A percentile compares a stretch with the other conserved stretches of the same genome.
Conservation (phyloP, 1,140 invertebrate species). For the Sycophaga agraensis region DNA sequence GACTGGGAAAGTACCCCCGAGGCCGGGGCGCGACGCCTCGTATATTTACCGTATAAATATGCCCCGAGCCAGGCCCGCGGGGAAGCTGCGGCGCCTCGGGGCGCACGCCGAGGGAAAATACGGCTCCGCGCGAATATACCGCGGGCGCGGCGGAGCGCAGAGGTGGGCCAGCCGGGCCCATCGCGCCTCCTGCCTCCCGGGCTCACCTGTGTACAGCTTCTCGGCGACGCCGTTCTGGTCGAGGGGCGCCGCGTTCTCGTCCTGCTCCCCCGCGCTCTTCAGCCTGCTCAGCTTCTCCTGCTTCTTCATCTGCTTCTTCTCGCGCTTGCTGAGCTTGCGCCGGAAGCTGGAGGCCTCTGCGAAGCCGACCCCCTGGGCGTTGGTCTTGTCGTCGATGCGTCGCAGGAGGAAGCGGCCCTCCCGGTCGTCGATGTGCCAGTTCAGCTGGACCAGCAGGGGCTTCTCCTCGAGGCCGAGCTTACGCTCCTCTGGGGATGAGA, state of each 20-base stretch:
- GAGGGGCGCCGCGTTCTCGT: slow-evolving; percentile 69
- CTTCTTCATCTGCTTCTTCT: slow-evolving; percentile 98
- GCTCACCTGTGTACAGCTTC: slow-evolving; percentile 83
- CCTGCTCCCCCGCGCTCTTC: slow-evolving; percentile 65
- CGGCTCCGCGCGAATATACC: too few species aligned
- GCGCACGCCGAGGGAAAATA: background rate
- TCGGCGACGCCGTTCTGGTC: slow-evolving; percentile 88
- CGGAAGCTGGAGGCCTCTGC: slow-evolving; percentile 71
- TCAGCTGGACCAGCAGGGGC: slow-evolving; percentile 95
- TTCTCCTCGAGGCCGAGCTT: slow-evolving; percentile 87
- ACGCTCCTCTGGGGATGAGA: slow-evolving; percentile 77
- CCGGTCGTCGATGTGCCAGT: slow-evolving; percentile 97
- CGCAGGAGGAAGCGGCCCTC: slow-evolving; percentile 95
- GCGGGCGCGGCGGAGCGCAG: too few species aligned
- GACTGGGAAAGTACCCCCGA: too few species aligned
- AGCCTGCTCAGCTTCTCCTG: slow-evolving; percentile 88
- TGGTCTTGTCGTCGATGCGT: slow-evolving; percentile 80
- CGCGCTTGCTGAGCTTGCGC: slow-evolving; percentile 95
- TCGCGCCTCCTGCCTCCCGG: too few species aligned
- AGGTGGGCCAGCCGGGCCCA: too few species aligned
- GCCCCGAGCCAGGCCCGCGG: background rate
- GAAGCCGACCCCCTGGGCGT: slow-evolving; percentile 62
- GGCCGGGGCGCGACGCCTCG: too few species aligned
- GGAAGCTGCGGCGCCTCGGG: too few species aligned
- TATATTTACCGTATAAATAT: too few species aligned